Conservation (phyloP, 2,113 vertebrate species). For the Pollachius pollachius region DNA sequence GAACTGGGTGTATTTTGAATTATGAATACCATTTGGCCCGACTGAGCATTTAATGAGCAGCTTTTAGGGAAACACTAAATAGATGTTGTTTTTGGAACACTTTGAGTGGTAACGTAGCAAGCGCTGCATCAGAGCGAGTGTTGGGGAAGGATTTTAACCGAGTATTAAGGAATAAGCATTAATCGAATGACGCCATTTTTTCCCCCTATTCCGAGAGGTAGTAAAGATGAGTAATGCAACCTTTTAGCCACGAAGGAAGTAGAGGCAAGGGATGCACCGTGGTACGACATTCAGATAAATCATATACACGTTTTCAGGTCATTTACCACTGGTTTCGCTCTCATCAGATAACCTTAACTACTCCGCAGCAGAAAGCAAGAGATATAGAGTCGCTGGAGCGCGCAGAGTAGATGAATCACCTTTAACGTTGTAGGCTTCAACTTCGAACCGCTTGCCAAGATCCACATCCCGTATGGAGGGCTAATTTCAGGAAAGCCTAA, state of each 20-base stretch:
- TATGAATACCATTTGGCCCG: not conserved
- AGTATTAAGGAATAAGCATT: not conserved
- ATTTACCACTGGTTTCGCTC: too few species aligned
- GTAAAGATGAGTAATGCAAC: not conserved
- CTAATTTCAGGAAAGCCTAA: conserved; percentile 36
- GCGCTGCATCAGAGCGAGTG: not conserved
- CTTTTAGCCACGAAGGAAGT: not conserved
- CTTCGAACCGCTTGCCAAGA: conserved; percentile 24
- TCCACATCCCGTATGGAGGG: conserved; percentile 20
- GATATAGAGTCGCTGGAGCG: not conserved
- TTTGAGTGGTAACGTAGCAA: not conserved
- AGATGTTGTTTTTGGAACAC: too few species aligned
- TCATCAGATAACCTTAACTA: too few species aligned
- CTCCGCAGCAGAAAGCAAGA: not conserved
- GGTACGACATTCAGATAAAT: too few species aligned
- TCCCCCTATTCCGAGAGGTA: not conserved
- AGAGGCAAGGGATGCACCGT: too few species aligned
- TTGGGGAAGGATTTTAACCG: too few species aligned
- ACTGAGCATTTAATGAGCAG: not conserved
- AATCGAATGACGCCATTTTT: not conserved
- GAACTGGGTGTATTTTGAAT: too few species aligned
- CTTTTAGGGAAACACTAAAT: not conserved
- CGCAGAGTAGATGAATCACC: conserved; percentile 26
- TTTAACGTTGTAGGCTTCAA: conserved; percentile 12
- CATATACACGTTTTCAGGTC: too few species aligned